phyloP scores from a whole-genome alignment of 2,113 vertebrate species.

The Erythrolamprus reginae region DNA sequence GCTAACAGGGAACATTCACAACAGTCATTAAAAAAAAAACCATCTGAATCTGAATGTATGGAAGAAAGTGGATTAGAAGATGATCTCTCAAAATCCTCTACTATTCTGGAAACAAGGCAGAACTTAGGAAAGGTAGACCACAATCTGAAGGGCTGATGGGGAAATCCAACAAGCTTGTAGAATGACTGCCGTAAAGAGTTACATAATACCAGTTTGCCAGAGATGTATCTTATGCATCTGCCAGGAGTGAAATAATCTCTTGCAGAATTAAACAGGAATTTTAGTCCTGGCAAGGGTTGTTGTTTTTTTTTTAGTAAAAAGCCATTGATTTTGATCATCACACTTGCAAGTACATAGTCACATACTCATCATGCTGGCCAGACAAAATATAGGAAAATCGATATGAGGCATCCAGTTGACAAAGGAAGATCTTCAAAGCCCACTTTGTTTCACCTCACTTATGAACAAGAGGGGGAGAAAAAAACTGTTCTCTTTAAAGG shows the following conservation, averaged over 20 bases:
- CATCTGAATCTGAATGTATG: too few species aligned
- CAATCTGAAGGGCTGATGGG: too few species aligned
- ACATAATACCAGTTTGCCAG: neutral
- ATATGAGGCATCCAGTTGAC: neutral
- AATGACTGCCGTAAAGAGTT: too few species aligned
- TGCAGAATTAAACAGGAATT: neutral
- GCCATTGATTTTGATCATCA: neutral
- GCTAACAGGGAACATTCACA: too few species aligned
- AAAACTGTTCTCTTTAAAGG: neutral
- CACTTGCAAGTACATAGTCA: neutral
- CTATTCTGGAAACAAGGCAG: too few species aligned
- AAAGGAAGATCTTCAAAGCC: neutral
- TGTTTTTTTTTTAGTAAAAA: neutral
- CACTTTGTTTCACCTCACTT: neutral
- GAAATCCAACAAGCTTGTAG: too few species aligned
- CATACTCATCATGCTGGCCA: neutral
- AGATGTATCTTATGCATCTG: neutral
- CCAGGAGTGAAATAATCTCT: neutral
- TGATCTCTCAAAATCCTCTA: too few species aligned
- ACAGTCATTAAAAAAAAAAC: too few species aligned
- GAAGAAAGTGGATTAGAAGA: too few species aligned
- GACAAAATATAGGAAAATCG: neutral
- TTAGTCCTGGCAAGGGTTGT: neutral
- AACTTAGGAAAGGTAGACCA: too few species aligned
- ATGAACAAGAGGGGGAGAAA: neutral